Evolutionary conservation across 2,888 invertebrate species (phyloP).

Genomic region (Plebejus anna): DNA sequence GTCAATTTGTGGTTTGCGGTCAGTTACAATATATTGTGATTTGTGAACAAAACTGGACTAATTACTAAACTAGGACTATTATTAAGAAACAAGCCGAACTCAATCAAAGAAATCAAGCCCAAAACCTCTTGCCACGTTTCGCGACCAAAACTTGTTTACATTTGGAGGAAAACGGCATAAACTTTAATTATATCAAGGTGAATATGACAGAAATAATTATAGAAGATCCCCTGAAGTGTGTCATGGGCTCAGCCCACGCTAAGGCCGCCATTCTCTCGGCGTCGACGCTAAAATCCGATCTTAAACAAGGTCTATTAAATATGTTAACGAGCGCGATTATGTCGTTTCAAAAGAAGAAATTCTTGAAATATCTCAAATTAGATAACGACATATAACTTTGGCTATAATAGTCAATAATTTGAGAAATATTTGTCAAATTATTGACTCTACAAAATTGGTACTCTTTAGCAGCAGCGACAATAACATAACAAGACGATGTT

Average conservation of each 20-base stretch:
- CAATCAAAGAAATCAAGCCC: background rate
- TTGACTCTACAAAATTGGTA: background rate
- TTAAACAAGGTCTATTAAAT: conserved; percentile 28
- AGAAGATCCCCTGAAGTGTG: conserved; percentile 69
- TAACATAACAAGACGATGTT: too few relatives aligned
- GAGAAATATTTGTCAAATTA: background rate
- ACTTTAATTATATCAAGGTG: conserved; percentile 28
- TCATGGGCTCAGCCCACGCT: conserved; percentile 76
- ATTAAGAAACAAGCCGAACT: background rate
- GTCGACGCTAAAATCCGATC: conserved; percentile 31
- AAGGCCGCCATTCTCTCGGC: conserved; percentile 57
- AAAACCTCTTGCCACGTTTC: conserved; percentile 4
- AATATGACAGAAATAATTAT: conserved; percentile 63
- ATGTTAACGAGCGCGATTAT: background rate
- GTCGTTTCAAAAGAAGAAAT: background rate
- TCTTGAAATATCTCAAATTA: background rate
- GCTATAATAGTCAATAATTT: background rate
- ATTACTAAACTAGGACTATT: background rate
- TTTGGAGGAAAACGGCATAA: conserved; percentile 49
- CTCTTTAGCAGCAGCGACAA: too few relatives aligned
- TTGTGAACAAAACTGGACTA: background rate
- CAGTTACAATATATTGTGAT: background rate
- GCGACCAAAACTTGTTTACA: conserved; percentile 39
- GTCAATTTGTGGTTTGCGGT: background rate
- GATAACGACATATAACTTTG: background rate